Base-by-base conservation (phyloP, 2,797 vertebrate species). In the Alectoris magna region DNA sequence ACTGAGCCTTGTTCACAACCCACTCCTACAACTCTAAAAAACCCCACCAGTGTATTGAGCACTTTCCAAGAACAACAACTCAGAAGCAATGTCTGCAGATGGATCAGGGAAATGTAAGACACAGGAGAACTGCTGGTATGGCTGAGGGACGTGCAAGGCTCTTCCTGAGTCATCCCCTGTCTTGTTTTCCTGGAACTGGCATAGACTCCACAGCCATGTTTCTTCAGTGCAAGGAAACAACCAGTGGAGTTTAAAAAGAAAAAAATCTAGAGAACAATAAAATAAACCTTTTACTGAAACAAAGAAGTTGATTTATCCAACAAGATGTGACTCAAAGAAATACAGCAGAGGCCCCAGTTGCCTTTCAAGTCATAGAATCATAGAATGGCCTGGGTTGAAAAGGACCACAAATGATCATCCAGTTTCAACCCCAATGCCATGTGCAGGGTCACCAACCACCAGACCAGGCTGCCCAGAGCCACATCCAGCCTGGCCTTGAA, bases 91-190 rank as follows among this genome's bases (percentile, higher is more conserved):
- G 2, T 2, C 31, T 68, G 22, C 34, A n/a, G 31, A 3, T 2
- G 10, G 6, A 46, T 10, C 11, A 2, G 6, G 26, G 3, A 4
- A 5, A 19, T 13, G 22, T 14, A 17, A 39, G 2, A 11, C 8
- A 4, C 5, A 39, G 18, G 7, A 58, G 31, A 58, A 41, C 17
- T 8, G 23, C 4, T 19, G 0, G 1, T 8, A 15, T 16, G 49
- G 17, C 36, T 24, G 15, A 77, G 43, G 31, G 19, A 12, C 21
- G 21, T 69, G 6, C 31, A 44, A 56, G 17, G 34, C 41, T 82
- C 5, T 60, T 21, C 10, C 6, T n/a, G 24, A 5, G 10, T 84
- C 39, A 39, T 15, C 2, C 7, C 10, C 48, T 31, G 1, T 43
- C 26, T 43, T 12, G 3, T 2, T 39, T 2, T 48, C 24, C 9